These are phyloP conservation scores for Pogonognathellus flavescens DNA, from an alignment of 1,140 invertebrate species.

Conservation along the genomic window DNA sequence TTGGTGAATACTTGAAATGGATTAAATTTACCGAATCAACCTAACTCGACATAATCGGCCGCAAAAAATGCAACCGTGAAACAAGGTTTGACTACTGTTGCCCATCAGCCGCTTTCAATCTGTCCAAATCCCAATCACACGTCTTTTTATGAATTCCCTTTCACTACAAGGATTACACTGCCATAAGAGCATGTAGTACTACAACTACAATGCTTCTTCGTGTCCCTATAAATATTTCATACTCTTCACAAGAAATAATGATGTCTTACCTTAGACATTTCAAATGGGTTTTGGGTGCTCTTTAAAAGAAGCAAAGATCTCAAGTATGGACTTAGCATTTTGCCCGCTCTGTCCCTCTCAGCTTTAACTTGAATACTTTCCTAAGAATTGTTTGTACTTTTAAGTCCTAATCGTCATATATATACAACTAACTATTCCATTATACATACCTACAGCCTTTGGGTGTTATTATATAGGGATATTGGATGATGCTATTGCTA, in stretches of 20 bases:
- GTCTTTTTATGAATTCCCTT: constrained; percentile 42
- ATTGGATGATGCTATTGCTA: no score
- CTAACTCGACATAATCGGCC: constrained; percentile 52
- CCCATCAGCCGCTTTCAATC: constrained; percentile 28
- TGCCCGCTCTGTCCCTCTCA: not conserved
- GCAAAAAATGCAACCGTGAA: constrained; percentile 50
- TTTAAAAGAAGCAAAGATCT: not conserved
- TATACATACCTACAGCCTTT: no score
- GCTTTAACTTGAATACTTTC: no score
- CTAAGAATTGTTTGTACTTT: no score
- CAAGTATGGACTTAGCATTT: not conserved
- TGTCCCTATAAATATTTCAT: not conserved
- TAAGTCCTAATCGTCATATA: no score
- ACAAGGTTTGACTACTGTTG: constrained; percentile 48
- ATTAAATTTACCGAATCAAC: constrained; percentile 57
- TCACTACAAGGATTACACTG: constrained; percentile 19
- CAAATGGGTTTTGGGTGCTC: not conserved
- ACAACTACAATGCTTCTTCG: not conserved
- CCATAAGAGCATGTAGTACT: not conserved
- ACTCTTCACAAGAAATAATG: not conserved
- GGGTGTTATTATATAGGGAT: no score
- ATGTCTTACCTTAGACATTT: not conserved
- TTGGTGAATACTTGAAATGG: constrained; percentile 55
- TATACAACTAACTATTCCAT: no score
- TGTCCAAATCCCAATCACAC: constrained; percentile 43